Base-by-base conservation (phyloP, 2,113 vertebrate species). In the Crotalus viridis region DNA sequence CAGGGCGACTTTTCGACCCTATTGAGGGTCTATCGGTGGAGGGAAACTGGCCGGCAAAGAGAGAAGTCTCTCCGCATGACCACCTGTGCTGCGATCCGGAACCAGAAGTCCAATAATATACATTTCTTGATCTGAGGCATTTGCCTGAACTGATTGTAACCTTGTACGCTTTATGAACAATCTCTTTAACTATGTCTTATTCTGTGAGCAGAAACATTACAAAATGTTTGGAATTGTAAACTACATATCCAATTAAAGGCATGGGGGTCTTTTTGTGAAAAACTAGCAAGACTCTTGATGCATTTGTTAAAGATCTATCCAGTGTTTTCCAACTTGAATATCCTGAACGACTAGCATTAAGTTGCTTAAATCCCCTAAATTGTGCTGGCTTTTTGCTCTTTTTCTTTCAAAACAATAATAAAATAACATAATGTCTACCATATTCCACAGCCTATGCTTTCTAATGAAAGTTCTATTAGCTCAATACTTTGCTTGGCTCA, bases 121-220 rank as follows among this genome's bases (percentile, higher is more conserved):
- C 87, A 95, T 21, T 43, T 93, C 89, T 91, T 89, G 12, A 89
- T 43, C 59, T 24, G 9, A 51, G 10, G 48, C 26, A 39, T 13
- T 24, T 87, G 89, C 92, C 43, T 0, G 0, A 93, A 52, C 43
- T 12, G 90, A 89, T 13, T 24, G 1, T 26, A 9, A 52, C 12
- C 87, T 74, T 69, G 21, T 89, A 56, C 4, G 87, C 91, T 89
- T 93, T 24, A 56, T 93, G 91, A 33, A 91, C 51, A 43, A 21
- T 81, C 17, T 7, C 17, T 81, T 43, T 81, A 43, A 43, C 15
- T 21, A 81, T 1, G 3, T 39, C n/a, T 81, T 81, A 43, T 81
- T 43, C 74, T 81, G 39, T 21, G 33, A 81, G 17, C 19, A 43
- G 74, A 43, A 4, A 81, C 33, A 81, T 43, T 43, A 81, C 74